Base-by-base conservation (phyloP, 1,140 invertebrate species). In the Drosophila athabasca region DNA sequence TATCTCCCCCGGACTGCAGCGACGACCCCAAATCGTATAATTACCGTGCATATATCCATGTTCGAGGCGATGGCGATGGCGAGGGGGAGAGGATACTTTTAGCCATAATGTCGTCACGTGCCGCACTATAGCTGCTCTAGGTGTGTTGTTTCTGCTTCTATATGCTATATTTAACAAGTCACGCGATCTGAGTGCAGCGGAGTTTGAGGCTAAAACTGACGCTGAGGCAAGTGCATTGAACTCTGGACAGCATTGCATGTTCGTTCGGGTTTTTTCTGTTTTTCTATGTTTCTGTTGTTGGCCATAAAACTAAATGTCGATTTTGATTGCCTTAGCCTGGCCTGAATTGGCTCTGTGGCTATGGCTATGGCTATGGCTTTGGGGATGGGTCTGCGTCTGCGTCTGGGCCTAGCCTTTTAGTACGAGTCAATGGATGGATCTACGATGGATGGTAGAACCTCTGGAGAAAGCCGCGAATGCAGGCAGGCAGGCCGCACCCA, bases 231-330 rank as follows among this genome's bases (percentile, higher is more conserved):
- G 67, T 70, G 67, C 67, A 70, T 70, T 70, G 67, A 70, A 70
- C 67, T 35, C 52, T 39, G 67, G 52, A 44, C 66, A 68, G 68
- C 67, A 70, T 70, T 70, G 67, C 67, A 70, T 70, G 67, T 69
- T 68, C 49, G 64, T n/a, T 29, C 19, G 39, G 31, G 17, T 19
- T 35, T 35, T 39, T 67, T 26, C 22, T 13, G 58, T 22, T 53
- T 39, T 35, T 39, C 64, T 26, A n/a, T 13, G 58, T 15, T 53
- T 39, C 45, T 69, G 66, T 67, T 66, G 66, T 57, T 68, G 43
- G 66, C 50, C 67, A 58, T 70, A 70, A 70, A 70, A 70, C 65
- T 69, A 70, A 70, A 70, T 70, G 67, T 70, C 67, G 67, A 70
- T 70, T 70, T 70, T 70, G 67, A 70, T 70, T 70, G 67, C 65